Base-by-base conservation (phyloP, 1,140 invertebrate species). In the Medauroidea extradentata region DNA sequence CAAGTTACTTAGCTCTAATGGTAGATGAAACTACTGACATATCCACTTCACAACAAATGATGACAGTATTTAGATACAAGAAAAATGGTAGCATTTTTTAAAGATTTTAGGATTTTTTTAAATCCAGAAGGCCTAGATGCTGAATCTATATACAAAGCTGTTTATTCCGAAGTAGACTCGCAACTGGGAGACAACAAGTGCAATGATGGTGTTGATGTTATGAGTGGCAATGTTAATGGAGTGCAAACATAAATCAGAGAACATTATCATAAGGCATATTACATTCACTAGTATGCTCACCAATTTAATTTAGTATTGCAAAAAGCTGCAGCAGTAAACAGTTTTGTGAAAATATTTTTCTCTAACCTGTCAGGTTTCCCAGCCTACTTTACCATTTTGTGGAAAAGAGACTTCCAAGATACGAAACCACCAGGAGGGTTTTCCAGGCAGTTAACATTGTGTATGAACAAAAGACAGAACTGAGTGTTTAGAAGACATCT, bases 261-360 rank as follows among this genome's bases (percentile, higher is more conserved):
- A 49, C 60, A 49, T 43, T 71, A 68, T 61, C 62, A 59, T 46
- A 51, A 65, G 57, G 70, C 69, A 24, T 57, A 70, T 63, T 75
- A 65, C 59, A 62, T 73, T 27, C 71, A 73, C 52, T 73, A 67
- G 49, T 73, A 72, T 59, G 67, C 65, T 23, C 72, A 73, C 54
- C 64, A 68, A 63, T 55, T 71, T 29, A 72, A 73, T 60, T 64
- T 72, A 44, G 65, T 74, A 49, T 59, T 75, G 27, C 57, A 65
- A 38, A 44, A 66, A 64, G 63, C 67, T 44, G 61, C 68, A 55
- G 66, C 61, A 24, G 29, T 49, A 63, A 71, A 67, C 34, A 63
- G 53, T 44, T 57, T 59, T 29, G 64, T 66, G 43, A 54, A 56
- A 65, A 63, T 67, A 39, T 74, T 72, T 60, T 70, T 73, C 58